These are phyloP conservation scores for Philereme vetulata DNA, from an alignment of 2,888 invertebrate species.

Conservation along the genomic window DNA sequence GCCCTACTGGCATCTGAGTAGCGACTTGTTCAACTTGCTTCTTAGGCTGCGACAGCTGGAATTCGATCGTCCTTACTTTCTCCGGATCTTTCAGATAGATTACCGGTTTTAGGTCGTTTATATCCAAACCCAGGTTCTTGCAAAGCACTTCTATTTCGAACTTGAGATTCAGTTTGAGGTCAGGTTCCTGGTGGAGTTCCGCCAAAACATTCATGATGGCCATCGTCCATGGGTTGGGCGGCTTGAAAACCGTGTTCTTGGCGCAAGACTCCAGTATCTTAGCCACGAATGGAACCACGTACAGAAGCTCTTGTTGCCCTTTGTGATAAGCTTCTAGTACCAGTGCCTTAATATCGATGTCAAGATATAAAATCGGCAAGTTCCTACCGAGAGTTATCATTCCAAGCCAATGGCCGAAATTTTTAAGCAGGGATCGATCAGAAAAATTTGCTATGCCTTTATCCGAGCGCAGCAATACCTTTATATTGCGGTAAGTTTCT, in stretches of 20 bases:
- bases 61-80: constrained; percentile 90
- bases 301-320: constrained; percentile 98
- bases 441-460: constrained; percentile 99
- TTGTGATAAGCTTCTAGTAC: constrained; percentile 98
- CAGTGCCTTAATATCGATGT: constrained; percentile 97
- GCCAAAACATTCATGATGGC: constrained; percentile 97
- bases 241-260: constrained; percentile 97
- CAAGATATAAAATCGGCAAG: constrained; percentile 94
- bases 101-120: constrained; percentile 92
- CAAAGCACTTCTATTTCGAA: constrained; percentile 99
- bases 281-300: constrained; percentile 99
- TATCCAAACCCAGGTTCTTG: constrained; percentile 95
- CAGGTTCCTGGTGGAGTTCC: constrained; percentile 98
- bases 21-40: constrained; percentile 79
- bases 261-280: constrained; percentile 98
- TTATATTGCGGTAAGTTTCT: constrained; percentile 98
- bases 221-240: constrained; percentile 99
- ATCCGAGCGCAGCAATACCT: constrained; percentile 96
- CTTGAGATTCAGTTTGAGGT: constrained; percentile 98
- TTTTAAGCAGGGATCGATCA: constrained; percentile 97
- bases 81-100: constrained; percentile 95
- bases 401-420: constrained; percentile 99
- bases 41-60: constrained; percentile 93
- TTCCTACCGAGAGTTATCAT: constrained; percentile 97
- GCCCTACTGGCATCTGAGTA: constrained; percentile 60